Evolutionary conservation across 2,888 invertebrate species (phyloP).

Genomic region (Acronicta leporina): DNA sequence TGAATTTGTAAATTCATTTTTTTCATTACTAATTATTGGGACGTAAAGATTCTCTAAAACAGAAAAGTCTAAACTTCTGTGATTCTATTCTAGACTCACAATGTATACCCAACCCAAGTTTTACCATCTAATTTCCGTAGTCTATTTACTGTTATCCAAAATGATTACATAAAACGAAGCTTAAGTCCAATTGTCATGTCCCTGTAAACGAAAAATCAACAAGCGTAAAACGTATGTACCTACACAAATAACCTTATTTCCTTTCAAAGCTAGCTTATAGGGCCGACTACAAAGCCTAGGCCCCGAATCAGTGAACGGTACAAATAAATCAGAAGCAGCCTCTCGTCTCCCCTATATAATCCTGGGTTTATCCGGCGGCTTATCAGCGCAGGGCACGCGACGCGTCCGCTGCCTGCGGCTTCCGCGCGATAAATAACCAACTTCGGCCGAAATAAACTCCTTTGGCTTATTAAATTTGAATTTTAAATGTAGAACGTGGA

Average conservation of each 20-base stretch:
- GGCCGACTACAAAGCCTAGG: conserved; percentile 29
- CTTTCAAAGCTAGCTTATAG: conserved; percentile 15
- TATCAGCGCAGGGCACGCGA: conserved; percentile 48
- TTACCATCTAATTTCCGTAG: too few species aligned
- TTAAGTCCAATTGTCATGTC: conserved; percentile 6
- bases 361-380: conserved; percentile 47
- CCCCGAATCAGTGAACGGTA: conserved; percentile 32
- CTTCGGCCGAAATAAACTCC: conserved; percentile 48
- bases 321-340: conserved; percentile 47
- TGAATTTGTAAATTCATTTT: too few species aligned
- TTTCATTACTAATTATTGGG: too few species aligned
- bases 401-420: conserved; percentile 41
- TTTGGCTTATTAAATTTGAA: conserved; percentile 49
- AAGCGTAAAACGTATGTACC: conserved; percentile 8
- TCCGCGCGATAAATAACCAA: conserved; percentile 50
- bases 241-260: conserved; percentile 21
- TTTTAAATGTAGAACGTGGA: conserved; percentile 42
- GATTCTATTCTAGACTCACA: too few species aligned
- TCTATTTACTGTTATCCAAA: not conserved
- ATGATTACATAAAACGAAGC: not conserved
- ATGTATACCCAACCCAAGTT: too few species aligned
- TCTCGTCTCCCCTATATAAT: conserved; percentile 46
- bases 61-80: too few species aligned
- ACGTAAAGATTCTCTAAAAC: too few species aligned
- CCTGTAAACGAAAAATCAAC: conserved; percentile 1